phyloP scores from a whole-genome alignment of 2,797 vertebrate species.

The Lemur catta region DNA sequence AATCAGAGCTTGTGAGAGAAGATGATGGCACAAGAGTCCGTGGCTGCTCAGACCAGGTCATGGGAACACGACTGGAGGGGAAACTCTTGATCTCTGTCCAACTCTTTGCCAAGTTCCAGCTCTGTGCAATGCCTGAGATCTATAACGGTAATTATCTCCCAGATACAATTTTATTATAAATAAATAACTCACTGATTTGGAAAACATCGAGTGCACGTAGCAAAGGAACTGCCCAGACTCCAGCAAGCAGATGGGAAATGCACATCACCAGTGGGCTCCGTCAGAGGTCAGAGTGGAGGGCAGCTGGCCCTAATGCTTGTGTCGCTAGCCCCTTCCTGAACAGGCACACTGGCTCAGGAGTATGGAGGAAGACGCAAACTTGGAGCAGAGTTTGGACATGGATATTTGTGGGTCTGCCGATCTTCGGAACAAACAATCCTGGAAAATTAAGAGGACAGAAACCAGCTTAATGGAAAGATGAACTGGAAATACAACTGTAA shows the following conservation, averaged over 20 bases:
- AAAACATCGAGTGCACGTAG: background rate
- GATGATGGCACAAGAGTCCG: background rate
- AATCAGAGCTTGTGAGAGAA: background rate
- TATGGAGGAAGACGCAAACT: background rate
- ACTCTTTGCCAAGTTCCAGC: background rate
- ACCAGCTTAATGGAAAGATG: background rate
- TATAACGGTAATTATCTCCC: constrained; percentile 52
- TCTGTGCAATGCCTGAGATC: background rate
- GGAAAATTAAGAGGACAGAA: background rate
- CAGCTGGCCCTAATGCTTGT: background rate
- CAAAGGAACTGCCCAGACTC: background rate
- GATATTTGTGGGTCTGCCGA: background rate
- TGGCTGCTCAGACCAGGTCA: background rate
- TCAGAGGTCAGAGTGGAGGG: background rate
- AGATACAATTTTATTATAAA: constrained; percentile 37
- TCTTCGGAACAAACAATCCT: background rate
- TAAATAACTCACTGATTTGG: constrained; percentile 24
- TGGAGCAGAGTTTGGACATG: background rate
- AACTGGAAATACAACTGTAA: background rate
- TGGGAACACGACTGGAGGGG: background rate
- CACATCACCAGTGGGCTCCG: rapidly evolving
- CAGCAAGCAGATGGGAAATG: background rate
- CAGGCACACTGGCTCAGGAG: background rate
- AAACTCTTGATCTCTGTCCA: background rate
- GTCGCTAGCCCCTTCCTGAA: background rate